Evolutionary conservation across 2,797 vertebrate genomes (phyloP).

Genomic region (Coracias cyanogaster): DNA sequence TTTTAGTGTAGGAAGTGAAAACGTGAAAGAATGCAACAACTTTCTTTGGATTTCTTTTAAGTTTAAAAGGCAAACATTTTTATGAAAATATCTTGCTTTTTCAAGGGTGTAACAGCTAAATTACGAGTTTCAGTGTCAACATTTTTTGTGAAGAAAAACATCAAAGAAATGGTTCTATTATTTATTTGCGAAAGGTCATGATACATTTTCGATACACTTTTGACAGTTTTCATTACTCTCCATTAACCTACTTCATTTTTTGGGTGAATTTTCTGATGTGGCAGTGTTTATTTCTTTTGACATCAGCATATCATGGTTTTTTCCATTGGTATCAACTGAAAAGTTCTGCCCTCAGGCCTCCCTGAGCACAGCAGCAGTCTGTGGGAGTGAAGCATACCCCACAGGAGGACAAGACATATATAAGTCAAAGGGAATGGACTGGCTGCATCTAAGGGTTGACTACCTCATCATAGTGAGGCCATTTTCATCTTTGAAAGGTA

Average conservation of each 20-base stretch:
- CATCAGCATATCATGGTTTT: fast-evolving
- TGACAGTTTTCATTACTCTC: not conserved
- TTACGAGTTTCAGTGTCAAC: not conserved
- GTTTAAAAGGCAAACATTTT: not conserved
- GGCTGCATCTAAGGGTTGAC: not conserved
- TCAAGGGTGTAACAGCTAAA: not conserved
- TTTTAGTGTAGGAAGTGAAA: not conserved
- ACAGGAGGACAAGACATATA: not conserved
- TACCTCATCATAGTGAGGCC: fast-evolving
- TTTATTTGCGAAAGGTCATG: not conserved
- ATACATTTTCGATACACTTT: not conserved
- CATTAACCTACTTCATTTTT: not conserved
- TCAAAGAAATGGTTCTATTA: not conserved
- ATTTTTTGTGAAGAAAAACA: not conserved
- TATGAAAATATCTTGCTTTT: not conserved
- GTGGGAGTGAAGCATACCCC: not conserved
- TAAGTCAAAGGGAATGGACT: not conserved
- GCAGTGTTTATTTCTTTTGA: not conserved
- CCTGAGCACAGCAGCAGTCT: not conserved
- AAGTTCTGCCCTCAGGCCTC: not conserved
- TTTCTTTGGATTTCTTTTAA: not conserved
- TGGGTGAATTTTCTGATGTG: not conserved
- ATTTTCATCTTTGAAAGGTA: not conserved
- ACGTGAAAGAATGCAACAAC: not conserved
- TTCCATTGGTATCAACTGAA: not conserved